Base-by-base conservation (phyloP, 2,888 invertebrate genomes). In the Colostygia pectinataria region DNA sequence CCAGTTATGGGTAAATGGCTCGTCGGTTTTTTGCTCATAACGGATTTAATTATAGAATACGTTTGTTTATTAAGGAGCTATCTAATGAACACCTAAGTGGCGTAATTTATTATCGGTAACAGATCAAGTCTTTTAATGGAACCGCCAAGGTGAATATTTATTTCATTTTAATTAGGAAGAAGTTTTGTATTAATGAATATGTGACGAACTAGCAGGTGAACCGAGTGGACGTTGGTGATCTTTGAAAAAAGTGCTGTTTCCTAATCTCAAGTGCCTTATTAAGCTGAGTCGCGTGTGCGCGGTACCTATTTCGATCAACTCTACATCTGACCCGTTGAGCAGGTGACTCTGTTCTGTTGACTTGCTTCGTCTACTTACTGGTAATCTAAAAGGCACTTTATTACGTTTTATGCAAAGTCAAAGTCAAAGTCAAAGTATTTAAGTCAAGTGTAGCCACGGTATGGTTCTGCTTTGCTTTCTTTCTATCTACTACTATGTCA, bases 121-220 rank as follows among this genome's bases (percentile, higher is more conserved):
- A 23, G 28, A 45, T 53, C 38, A 13, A 42, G 37, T 12, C 32
- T 50, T 38, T 48, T 49, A 53, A 53, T 53, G 38, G 38, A 13
- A 23, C 32, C 28, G 36, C 46, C 36, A 27, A 40, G 9, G n/a
- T 31, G 7, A 10, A 18, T 25, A 42, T 45, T 45, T 48, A 20
- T 48, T 54, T 54, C 25, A 34, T 36, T 25, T 43, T 25, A 51
- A 37, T 46, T 41, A 36, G 29, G 40, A 50, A 31, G 5, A 51
- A 27, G 27, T 37, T 25, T 8, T 48, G 24, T 20, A 31, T 8
- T 38, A 41, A 40, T 46, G 2, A 25, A 39, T 38, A 42, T 12
- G 18, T 44, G 37, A 37, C 37, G 27, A 37, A 32, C 14, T 12
- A n/a, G 13, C 42, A 43, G 34, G 20, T 47, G 31, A 29, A 5